Evolutionary conservation across 2,113 vertebrate species (phyloP).

Genomic region (Pao palembangensis): DNA sequence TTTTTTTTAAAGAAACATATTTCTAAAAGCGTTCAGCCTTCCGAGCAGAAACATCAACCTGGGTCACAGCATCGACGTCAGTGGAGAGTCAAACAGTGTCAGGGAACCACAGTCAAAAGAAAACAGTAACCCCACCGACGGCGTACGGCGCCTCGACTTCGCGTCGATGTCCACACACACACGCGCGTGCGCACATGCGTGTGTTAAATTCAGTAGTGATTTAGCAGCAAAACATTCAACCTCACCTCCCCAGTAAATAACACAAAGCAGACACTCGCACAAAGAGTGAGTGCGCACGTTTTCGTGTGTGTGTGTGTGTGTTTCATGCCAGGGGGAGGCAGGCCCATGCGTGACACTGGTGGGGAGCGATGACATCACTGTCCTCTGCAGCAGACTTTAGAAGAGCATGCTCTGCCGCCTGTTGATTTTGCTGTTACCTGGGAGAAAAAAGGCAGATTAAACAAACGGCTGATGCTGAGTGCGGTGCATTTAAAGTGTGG

Average conservation of each 20-base stretch:
- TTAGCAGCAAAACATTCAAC: conserved; percentile 92
- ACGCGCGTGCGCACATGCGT: conserved; percentile 4
- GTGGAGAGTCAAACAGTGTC: conserved; percentile 36
- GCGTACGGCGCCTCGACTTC: conserved; percentile 80
- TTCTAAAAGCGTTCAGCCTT: conserved; percentile 48
- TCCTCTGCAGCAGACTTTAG: conserved; percentile 65
- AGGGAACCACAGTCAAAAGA: conserved; percentile 29
- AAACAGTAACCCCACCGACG: conserved; percentile 67
- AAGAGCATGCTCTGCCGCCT: conserved; percentile 99
- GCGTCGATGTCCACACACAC: conserved; percentile 73
- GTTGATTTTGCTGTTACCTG: conserved; percentile 92
- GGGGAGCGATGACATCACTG: conserved; percentile 23
- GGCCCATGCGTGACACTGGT: conserved; percentile 62
- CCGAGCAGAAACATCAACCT: conserved; percentile 54
- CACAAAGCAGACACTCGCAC: conserved; percentile 41
- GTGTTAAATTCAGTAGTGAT: conserved; percentile 95
- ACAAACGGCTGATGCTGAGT: background rate
- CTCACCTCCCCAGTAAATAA: conserved; percentile 84
- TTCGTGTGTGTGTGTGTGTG: conserved; percentile 21
- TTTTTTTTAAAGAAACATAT: conserved; percentile 43
- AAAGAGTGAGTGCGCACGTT: conserved; percentile 18
- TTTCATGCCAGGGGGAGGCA: conserved; percentile 34
- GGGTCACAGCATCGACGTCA: conserved; percentile 60
- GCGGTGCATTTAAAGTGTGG: background rate
- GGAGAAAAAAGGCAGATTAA: conserved; percentile 27